Evolutionary conservation across 2,888 invertebrate species (phyloP), one percentile per base, ranked within the genome.

Genomic region (Drosophila dives): DNA sequence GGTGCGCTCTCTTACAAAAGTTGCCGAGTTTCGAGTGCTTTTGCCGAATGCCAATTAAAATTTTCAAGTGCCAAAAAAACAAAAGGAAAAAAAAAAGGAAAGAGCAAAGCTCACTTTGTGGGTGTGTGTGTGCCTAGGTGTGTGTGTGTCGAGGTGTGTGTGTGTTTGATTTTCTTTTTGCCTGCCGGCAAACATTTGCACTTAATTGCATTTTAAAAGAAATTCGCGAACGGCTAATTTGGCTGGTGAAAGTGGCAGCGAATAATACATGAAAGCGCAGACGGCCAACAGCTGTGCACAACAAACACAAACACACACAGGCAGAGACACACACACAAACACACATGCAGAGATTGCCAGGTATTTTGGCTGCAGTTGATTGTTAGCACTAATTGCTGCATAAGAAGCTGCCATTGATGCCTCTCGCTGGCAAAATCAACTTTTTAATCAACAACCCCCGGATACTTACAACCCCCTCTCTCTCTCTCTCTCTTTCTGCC

Each of bases 151-250:
- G n/a, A n/a, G n/a, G 45, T 33, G 15, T 42, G 26, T 56, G 8
- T 56, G 53, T 66, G 51, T 53, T 59, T 58, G 56, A 64, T 49
- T 53, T 59, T 29, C n/a, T 32, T 58, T 32, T 48, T 75, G 67
- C 64, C 77, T 65, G 77, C 64, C 45, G 54, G 80, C 75, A 64
- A 78, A 81, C 77, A 81, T 81, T 83, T 74, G 80, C 83, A 85
- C 81, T 83, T 85, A 84, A 86, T 86, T 86, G 85, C 85, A 84
- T 83, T 85, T 86, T 71, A 77, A 86, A 86, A 82, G 76, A 86
- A 86, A 81, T 74, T 73, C 74, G 78, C 76, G 58, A 78, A 63
- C 77, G 72, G 85, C 86, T 87, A 86, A 86, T 86, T 86, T 87
- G 84, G 81, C 81, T 81, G 87, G 79, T 82, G 86, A 83, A 77